Percentiles rank a stretch among this genome's conserved stretches.
Evolutionary conservation across 1,140 invertebrate species (phyloP).

Genomic region (Trachymyrmex septentrionalis): DNA sequence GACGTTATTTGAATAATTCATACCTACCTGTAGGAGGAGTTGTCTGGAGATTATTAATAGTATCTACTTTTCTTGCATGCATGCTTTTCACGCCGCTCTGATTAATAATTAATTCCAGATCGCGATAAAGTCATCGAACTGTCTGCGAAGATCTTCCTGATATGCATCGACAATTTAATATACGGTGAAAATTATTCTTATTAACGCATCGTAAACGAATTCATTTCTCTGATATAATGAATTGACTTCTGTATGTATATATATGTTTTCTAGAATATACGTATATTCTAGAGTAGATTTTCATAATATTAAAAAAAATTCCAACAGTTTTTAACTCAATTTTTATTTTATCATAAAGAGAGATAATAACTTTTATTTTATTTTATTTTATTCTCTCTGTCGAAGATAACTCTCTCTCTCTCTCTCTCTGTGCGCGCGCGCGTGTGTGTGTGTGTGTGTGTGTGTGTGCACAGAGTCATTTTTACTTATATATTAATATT

Average conservation of each 20-base stretch:
- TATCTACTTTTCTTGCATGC: not conserved
- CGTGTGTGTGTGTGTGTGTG: too few species aligned
- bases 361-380: not conserved
- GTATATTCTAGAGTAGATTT: not conserved
- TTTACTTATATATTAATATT: too few species aligned
- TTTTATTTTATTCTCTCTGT: not conserved
- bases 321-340: not conserved
- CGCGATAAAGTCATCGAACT: constrained; percentile 24
- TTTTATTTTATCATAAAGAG: not conserved
- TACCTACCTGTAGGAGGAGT: not conserved
- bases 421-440: too few species aligned
- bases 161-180: not conserved
- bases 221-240: not conserved
- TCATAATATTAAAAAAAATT: not conserved
- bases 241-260: too few species aligned
- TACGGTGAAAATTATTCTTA: not conserved
- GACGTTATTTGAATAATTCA: constrained; percentile 29
- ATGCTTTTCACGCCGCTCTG: not conserved
- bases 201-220: not conserved
- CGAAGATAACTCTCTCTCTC: too few species aligned
- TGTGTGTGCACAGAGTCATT: too few species aligned
- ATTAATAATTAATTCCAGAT: constrained; percentile 19
- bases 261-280: not conserved
- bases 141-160: not conserved
- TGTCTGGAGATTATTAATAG: constrained; percentile 13